Base-by-base conservation (phyloP, 2,888 invertebrate species). In the Acronicta alni region DNA sequence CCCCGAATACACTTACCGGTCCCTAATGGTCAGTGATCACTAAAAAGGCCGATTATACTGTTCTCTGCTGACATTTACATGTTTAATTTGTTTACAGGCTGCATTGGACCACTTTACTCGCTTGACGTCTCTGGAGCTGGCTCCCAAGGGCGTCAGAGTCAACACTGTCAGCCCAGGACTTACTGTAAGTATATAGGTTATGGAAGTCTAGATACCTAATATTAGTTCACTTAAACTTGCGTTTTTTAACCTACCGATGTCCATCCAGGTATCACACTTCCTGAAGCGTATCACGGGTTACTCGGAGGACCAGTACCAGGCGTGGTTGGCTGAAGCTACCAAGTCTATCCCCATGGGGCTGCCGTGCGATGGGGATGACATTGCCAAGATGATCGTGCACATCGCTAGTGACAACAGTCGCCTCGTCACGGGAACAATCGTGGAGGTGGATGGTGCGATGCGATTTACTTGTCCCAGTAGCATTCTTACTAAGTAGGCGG, bases 361-460 rank as follows among this genome's bases (percentile, higher is more conserved):
- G 20, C 68, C 48, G 23, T 82, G 83, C 48, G 30, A 42, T n/a
- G 67, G 69, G 0, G 94, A 95, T 7, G 98, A 98, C 92, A 97
- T 98, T 2, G 98, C 98, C 0, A 95, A 95, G 57, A 95, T 97
- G 2, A 98, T 99, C 63, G 96, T 96, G 8, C 98, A 97, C 87
- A 92, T 99, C 52, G 98, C 98, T 9, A 97, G 97, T 56, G 96
- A 97, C 48, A 95, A 95, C 65, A 95, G 97, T n/a, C 96, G 96
- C 64, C 97, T 97, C 82, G 96, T 97, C 30, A 98, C 98, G 2
- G 98, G 98, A 1, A 96, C 71, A 9, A 44, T 77, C 15, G 49
- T 82, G 4, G 77, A 70, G 14, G 77, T 83, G 8, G 82, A 82
- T 35, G 83, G 83, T 0, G 76, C 73, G 0, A 10, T 79, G 12